Evolutionary conservation across 1,140 invertebrate species (phyloP), one percentile per base, ranked within the genome.

Genomic region (Phortica variegata): DNA sequence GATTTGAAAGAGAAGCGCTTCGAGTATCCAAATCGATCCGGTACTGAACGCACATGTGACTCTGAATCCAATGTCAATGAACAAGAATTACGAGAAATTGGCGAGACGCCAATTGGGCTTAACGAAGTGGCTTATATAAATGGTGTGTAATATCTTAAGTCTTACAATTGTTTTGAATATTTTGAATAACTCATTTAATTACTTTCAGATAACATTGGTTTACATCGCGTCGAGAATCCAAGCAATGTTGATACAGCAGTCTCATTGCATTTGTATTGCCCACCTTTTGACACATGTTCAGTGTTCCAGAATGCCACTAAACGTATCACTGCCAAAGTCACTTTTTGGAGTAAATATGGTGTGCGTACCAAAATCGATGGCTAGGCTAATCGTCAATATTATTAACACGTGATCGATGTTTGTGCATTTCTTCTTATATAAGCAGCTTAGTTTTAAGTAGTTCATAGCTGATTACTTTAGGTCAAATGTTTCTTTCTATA

Each of bases 171-270:
- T 43, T 40, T 43, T 12, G 38, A 26, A 21, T 31, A 5, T 13
- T 31, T 29, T 36, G 38, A 1, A 32, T 21, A 29, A 17, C 12
- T n/a, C 8, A 10, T 33, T 32, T 13, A 45, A n/a, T 23, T 45
- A 0, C 16, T 50, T 19, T 19, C 70, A 97, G 95, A 98, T 79
- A 87, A 88, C 0, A 76, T 98, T 48, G 97, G 96, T 1, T 80
- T 99, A 4, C 96, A 99, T 77, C 84, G 96, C 3, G 92, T 99
- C 47, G 94, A 97, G 80, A 99, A 99, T 76, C 82, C 88, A 1
- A 95, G 91, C 18, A 87, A 95, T 63, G 82, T 87, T 0, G 88
- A 97, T 59, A 82, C 84, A 2, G 89, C 95, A 1, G 88, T 97
- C 0, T 95, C 92, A 7, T 79, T 99, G 12, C 97, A 99, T 72